These are phyloP conservation scores for Caranx ignobilis DNA, from an alignment of 2,113 vertebrate species.

Conservation along the genomic window DNA sequence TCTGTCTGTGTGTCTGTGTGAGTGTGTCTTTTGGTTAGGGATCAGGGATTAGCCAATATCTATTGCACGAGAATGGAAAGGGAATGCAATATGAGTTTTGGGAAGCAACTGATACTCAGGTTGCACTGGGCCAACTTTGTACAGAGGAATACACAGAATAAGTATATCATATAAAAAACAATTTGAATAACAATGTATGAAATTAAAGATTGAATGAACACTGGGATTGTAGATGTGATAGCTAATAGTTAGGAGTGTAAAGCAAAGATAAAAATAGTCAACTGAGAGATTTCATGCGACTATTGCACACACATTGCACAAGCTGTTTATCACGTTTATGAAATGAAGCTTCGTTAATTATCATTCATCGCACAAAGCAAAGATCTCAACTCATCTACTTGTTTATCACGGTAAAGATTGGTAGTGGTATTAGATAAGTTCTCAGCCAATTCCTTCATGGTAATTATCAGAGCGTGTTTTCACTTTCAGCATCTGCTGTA, in stretches of 20 bases:
- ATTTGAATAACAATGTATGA: not conserved
- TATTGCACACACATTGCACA: constrained; percentile 1
- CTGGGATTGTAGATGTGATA: not conserved
- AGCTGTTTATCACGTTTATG: not conserved
- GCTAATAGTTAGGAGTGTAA: not conserved
- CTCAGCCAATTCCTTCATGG: not conserved
- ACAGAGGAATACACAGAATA: not conserved
- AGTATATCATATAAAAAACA: not conserved
- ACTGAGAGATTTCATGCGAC: not conserved
- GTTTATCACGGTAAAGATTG: constrained; percentile 4
- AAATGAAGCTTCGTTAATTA: not conserved
- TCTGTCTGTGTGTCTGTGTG: constrained; percentile 19
- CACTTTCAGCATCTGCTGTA: not conserved
- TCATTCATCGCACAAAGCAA: not conserved
- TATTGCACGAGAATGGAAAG: constrained; percentile 1
- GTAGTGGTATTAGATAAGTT: not conserved
- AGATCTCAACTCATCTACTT: not conserved
- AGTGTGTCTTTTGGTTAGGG: not conserved
- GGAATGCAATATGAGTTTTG: constrained; percentile 16
- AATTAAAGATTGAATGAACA: not conserved
- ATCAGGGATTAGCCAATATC: constrained; percentile 28
- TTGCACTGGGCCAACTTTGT: not conserved
- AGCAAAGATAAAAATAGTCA: not conserved
- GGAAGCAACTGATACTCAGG: not conserved
- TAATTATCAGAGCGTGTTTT: constrained; percentile 14